Percentiles rank a stretch among this genome's conserved stretches.
phyloP scores from a whole-genome alignment of 2,113 vertebrate genomes.

The Coptodon bakossiorum region DNA sequence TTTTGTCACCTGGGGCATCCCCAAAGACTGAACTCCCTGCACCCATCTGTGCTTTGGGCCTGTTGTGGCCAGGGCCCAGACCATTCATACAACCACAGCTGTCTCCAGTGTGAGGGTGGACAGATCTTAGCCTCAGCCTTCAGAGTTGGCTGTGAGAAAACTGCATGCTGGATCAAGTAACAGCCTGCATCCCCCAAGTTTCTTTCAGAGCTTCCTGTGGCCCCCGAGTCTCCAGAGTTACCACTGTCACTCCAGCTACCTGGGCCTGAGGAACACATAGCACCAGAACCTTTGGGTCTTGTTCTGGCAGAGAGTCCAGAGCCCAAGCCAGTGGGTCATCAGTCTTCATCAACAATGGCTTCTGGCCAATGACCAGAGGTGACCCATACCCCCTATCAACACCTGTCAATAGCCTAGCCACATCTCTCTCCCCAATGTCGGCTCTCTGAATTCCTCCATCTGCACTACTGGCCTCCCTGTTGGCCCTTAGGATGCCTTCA shows the following conservation, averaged over 20 bases:
- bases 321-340: background rate
- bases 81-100: background rate
- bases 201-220: background rate
- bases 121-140: background rate
- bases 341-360: background rate
- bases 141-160: background rate
- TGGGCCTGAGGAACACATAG: background rate
- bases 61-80: background rate
- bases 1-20: background rate
- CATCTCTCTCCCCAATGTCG: background rate
- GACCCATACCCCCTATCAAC: background rate
- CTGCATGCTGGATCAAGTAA: background rate
- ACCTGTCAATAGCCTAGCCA: background rate
- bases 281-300: background rate
- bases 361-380: background rate
- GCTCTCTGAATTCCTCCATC: background rate
- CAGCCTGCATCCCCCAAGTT: background rate
- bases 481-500: background rate
- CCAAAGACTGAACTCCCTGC: background rate
- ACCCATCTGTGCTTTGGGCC: background rate
- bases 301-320: background rate
- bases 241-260: background rate
- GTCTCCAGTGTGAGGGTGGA: background rate
- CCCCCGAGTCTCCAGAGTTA: background rate
- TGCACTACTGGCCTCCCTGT: background rate